Evolutionary conservation across 1,140 invertebrate species (phyloP).

Genomic region (Drosophila punjabiensis): DNA sequence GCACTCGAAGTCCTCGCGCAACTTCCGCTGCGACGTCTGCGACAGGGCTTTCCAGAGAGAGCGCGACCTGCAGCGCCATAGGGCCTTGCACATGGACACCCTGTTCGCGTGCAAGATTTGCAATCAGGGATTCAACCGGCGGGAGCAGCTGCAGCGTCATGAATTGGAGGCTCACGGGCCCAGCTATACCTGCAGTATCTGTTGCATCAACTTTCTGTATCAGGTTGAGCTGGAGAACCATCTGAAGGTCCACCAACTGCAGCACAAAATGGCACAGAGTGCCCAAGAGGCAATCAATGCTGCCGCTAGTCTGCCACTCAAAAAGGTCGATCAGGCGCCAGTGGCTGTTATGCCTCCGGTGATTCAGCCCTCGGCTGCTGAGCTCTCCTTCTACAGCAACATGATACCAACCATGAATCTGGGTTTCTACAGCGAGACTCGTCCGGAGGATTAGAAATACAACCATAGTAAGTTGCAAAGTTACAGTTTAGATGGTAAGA

Average conservation of each 20-base stretch:
- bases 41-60: constrained; percentile 88
- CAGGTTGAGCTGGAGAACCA: constrained; percentile 87
- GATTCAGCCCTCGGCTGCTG: constrained; percentile 57
- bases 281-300: constrained; percentile 69
- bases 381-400: constrained; percentile 77
- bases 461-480: constrained; percentile 6
- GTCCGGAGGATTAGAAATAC: constrained; percentile 61
- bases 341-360: constrained; percentile 16
- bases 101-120: constrained; percentile 88
- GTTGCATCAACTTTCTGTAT: constrained; percentile 87
- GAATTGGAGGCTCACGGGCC: constrained; percentile 87
- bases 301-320: constrained; percentile 9
- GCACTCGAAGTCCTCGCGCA: constrained; percentile 48
- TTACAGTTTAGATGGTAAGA: background rate
- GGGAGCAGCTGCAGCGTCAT: constrained; percentile 89
- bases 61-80: constrained; percentile 88
- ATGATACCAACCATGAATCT: constrained; percentile 83
- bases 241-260: constrained; percentile 86
- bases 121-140: constrained; percentile 88
- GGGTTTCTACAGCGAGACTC: constrained; percentile 80
- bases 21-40: constrained; percentile 87
- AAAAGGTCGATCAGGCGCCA: constrained; percentile 21
- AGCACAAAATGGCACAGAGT: constrained; percentile 69
- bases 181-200: constrained; percentile 87
- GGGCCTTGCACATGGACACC: constrained; percentile 88